Evolutionary conservation across 1,140 invertebrate species (phyloP).

Genomic region (Pogonomyrmex barbatus): DNA sequence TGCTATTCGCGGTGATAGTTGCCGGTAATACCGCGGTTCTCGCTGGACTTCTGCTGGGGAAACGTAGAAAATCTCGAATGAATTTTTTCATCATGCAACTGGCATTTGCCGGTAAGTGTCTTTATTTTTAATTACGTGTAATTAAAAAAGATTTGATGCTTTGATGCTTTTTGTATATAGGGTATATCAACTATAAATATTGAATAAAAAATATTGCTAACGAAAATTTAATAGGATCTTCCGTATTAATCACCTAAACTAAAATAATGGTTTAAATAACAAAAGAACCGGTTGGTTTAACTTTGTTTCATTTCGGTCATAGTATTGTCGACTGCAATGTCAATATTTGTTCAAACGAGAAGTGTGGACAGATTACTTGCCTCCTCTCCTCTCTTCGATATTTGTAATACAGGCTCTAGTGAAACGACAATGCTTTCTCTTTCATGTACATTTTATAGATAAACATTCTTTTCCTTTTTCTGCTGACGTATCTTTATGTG

Average conservation of each 20-base stretch:
- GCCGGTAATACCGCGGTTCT: constrained; percentile 95
- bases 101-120: constrained; percentile 93
- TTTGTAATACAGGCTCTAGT: not conserved
- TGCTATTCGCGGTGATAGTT: constrained; percentile 95
- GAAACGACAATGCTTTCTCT: constrained; percentile 25
- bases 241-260: not conserved
- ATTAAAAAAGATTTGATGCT: not conserved
- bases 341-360: not conserved
- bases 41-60: constrained; percentile 93
- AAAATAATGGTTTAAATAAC: not conserved
- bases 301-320: not conserved
- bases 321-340: not conserved
- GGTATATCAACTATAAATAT: not conserved
- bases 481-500: constrained; percentile 21
- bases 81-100: constrained; percentile 98
- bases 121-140: not conserved
- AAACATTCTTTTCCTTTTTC: constrained; percentile 32
- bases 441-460: constrained; percentile 19
- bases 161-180: not conserved
- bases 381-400: not conserved
- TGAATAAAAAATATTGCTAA: not conserved
- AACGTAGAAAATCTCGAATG: constrained; percentile 96
- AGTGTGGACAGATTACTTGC: not conserved
- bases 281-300: not conserved
- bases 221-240: no score